Evolutionary conservation across 2,888 invertebrate genomes (phyloP).

Genomic region (Cecidostiba fungosa): DNA sequence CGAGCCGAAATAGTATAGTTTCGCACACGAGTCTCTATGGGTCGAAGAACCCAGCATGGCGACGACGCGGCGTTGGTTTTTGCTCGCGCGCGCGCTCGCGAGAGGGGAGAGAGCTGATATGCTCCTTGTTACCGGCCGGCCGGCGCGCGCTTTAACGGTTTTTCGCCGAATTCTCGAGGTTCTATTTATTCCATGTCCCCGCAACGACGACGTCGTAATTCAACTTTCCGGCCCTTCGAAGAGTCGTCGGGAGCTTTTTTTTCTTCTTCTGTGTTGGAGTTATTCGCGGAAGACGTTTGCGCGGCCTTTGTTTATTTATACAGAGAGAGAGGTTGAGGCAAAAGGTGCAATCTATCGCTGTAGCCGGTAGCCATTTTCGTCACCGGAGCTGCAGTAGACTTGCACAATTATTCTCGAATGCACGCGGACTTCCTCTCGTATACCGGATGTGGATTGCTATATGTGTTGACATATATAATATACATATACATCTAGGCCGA

Average conservation of each 20-base stretch:
- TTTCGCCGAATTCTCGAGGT: slow-evolving; percentile 58
- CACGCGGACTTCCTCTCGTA: neutral
- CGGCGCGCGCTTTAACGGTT: slow-evolving; percentile 68
- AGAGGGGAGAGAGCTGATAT: neutral
- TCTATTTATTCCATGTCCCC: neutral
- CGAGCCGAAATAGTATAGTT: neutral
- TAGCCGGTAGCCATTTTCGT: neutral
- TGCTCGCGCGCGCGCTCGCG: slow-evolving; percentile 33
- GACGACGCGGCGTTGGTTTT: slow-evolving; percentile 36
- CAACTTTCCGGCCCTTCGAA: slow-evolving; percentile 5
- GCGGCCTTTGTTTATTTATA: neutral
- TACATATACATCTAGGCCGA: neutral
- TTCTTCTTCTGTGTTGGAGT: neutral
- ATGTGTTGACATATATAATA: neutral
- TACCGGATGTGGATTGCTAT: neutral
- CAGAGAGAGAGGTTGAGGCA: neutral
- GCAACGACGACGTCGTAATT: neutral
- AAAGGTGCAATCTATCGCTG: neutral
- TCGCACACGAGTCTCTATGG: neutral
- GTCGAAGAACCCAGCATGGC: slow-evolving; percentile 53
- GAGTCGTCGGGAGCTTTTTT: neutral
- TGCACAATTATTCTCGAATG: neutral
- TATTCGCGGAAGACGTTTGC: neutral
- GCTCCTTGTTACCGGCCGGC: slow-evolving; percentile 63
- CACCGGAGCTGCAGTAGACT: neutral